A percentile compares a stretch with the other conserved stretches of the same genome.
phyloP scores from a whole-genome alignment of 2,888 invertebrate genomes.

The Eupithecia insigniata region DNA sequence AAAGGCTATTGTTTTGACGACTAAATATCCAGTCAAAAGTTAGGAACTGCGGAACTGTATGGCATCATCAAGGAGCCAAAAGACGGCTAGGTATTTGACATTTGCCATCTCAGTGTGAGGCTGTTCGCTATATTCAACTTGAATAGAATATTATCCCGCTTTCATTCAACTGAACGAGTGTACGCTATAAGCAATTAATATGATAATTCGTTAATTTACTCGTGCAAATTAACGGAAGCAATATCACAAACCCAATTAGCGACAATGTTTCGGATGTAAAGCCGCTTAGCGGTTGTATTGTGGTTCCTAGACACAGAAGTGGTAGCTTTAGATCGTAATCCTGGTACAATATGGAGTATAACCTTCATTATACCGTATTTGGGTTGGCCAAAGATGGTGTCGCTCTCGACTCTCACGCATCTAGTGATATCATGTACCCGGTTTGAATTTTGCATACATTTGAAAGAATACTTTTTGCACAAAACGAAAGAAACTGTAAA shows the following conservation, averaged over 20 bases:
- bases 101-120: not conserved
- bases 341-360: slow-evolving; percentile 10
- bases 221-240: slow-evolving; percentile 29
- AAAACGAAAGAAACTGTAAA: not conserved
- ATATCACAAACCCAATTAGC: slow-evolving; percentile 29
- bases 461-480: not conserved
- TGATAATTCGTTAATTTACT: slow-evolving; percentile 34
- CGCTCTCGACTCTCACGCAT: slow-evolving; percentile 10
- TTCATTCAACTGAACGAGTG: slow-evolving; percentile 11
- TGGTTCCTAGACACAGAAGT: not conserved
- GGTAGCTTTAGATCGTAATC: slow-evolving; percentile 2
- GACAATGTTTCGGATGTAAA: slow-evolving; percentile 19
- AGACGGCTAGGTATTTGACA: not conserved
- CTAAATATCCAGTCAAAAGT: too few relatives aligned
- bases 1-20: not conserved
- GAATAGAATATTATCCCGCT: not conserved
- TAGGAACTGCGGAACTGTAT: not conserved
- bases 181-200: slow-evolving; percentile 30
- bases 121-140: not conserved
- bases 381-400: slow-evolving; percentile 11
- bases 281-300: slow-evolving; percentile 5
- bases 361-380: slow-evolving; percentile 11
- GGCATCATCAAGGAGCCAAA: not conserved
- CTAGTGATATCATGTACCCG: slow-evolving; percentile 9
- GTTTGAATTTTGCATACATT: slow-evolving; percentile 7